These are phyloP conservation scores for Dendrocincla tyrannina DNA, from an alignment of 2,797 vertebrate genomes.

Conservation along the genomic window DNA sequence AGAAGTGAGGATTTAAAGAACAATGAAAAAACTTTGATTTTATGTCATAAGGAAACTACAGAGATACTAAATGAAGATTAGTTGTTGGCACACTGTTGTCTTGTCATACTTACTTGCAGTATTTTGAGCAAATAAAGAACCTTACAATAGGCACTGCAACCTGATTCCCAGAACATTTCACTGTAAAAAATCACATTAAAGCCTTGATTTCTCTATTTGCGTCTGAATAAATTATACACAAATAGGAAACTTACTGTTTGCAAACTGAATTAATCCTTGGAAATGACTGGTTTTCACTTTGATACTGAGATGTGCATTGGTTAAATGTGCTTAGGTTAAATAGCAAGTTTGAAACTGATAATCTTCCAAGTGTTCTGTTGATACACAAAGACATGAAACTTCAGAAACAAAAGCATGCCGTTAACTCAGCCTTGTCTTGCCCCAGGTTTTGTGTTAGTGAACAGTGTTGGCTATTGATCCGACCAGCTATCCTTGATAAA, in stretches of 20 bases:
- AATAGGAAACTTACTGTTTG: background rate
- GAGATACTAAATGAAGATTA: background rate
- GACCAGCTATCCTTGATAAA: conserved; percentile 11
- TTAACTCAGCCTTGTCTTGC: background rate
- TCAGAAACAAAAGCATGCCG: background rate
- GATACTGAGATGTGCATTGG: background rate
- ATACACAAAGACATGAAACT: background rate
- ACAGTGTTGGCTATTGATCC: conserved; percentile 21
- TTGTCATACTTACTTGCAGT: background rate
- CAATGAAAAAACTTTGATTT: background rate
- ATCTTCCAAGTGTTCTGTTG: background rate
- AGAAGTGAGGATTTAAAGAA: background rate
- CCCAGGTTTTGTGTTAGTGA: background rate
- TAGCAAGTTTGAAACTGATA: background rate
- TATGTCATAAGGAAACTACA: background rate
- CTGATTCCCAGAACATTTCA: background rate
- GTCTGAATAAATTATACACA: background rate
- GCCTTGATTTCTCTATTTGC: background rate
- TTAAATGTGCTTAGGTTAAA: background rate
- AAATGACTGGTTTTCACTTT: background rate
- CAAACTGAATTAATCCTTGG: background rate
- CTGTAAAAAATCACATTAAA: background rate
- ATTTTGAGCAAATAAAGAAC: background rate
- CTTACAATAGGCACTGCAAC: background rate
- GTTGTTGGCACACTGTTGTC: background rate